phyloP scores from a whole-genome alignment of 2,113 vertebrate genomes.

The Alectura lathami region DNA sequence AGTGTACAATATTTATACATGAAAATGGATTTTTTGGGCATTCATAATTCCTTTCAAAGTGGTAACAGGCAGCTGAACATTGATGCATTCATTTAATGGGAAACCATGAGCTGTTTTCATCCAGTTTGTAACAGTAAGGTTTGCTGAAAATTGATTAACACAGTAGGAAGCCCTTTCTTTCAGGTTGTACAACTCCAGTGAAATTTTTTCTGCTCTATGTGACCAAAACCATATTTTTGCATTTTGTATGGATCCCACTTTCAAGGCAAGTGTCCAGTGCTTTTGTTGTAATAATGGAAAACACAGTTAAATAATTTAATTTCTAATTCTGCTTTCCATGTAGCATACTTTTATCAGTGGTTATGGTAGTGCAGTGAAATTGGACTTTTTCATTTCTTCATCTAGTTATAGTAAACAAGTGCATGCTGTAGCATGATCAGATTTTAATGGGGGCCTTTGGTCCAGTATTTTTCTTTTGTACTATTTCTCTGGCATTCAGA shows the following conservation, averaged over 20 bases:
- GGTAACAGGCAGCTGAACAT: background rate
- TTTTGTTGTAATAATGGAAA: background rate
- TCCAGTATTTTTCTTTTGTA: background rate
- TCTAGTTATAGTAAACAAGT: background rate
- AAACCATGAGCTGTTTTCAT: background rate
- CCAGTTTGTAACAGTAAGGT: background rate
- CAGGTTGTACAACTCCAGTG: constrained; percentile 69
- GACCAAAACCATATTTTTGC: background rate
- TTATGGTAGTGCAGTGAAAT: background rate
- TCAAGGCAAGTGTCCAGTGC: constrained; percentile 46
- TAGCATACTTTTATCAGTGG: background rate
- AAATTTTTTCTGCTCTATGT: constrained; percentile 7
- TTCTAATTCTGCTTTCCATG: background rate
- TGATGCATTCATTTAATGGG: background rate
- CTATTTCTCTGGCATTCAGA: background rate
- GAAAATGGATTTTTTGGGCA: background rate
- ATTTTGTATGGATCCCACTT: constrained; percentile 31
- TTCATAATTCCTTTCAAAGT: background rate
- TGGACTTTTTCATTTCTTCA: background rate
- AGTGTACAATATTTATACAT: background rate
- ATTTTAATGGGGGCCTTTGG: background rate
- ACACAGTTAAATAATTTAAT: background rate
- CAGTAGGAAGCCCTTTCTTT: background rate
- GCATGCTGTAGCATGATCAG: background rate
- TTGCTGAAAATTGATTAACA: background rate